Evolutionary conservation across 1,140 invertebrate species (phyloP), one percentile per base, ranked within the genome.

Genomic region (Drosophila repletoides): DNA sequence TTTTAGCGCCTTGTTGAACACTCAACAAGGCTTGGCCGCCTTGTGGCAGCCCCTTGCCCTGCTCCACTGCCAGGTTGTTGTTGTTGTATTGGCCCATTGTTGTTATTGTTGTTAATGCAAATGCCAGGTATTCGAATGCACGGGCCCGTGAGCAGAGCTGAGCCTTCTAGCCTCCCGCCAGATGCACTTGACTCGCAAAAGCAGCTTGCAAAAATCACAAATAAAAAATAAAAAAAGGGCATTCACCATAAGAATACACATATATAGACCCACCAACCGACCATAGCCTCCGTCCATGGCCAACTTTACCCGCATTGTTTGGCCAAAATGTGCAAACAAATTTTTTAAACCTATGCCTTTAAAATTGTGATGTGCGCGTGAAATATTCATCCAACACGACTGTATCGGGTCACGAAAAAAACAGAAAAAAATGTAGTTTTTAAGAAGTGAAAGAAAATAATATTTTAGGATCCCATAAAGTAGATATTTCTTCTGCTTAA

Each of bases 1-100:
- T 65, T 65, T 83, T 83, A 84, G 65, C 79, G 79, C 41, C 74
- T 70, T 84, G 79, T 83, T 83, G 79, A 74, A 80, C 79, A 83
- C 29, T 64, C 79, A 83, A 83, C 79, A 83, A 70, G 79, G 65
- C 79, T 70, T 63, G 76, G 71, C 38, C 43, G 28, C 24, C 48
- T n/a, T n/a, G n/a, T 56, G 33, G 34, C 67, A 55, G 72, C 61
- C 76, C 81, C 75, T 80, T 76, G 65, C 76, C 34, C 41, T 17
- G 24, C 15, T 12, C 41, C 3, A n/a, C n/a, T n/a, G n/a, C 1
- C 6, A 21, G 60, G 61, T 41, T 55, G 28, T 49, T 60, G 45
- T 22, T 51, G 31, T 58, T 43, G 33, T 49, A 61, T 72, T 5
- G 28, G 33, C 40, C 17, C 40, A 45, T 68, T 69, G 67, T 72